Evolutionary conservation across 1,140 invertebrate genomes (phyloP).

Genomic region (Drosophila jambulina): DNA sequence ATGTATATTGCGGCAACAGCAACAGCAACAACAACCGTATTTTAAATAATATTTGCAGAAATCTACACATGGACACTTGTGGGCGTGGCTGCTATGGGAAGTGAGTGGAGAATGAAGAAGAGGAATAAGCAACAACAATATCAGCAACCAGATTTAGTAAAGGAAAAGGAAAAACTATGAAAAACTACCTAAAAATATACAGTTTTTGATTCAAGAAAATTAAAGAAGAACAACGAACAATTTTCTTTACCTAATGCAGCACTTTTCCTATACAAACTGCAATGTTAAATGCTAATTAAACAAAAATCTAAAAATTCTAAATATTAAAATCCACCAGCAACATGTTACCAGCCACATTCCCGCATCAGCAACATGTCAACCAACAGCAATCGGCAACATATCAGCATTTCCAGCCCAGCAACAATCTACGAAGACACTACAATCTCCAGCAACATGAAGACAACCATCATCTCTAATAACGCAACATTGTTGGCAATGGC

Average conservation of each 20-base stretch:
- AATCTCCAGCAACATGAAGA: slow-evolving; percentile 25
- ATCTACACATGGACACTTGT: slow-evolving; percentile 77
- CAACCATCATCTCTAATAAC: slow-evolving; percentile 8
- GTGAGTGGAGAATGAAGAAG: slow-evolving; percentile 23
- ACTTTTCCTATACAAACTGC: slow-evolving; percentile 1
- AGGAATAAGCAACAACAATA: slow-evolving; percentile 14
- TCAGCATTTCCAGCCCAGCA: slow-evolving; percentile 8
- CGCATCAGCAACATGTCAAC: slow-evolving; percentile 3
- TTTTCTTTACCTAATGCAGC: neutral
- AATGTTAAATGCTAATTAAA: slow-evolving; percentile 1
- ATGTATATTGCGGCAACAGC: slow-evolving; percentile 35
- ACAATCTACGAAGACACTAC: neutral
- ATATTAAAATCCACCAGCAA: slow-evolving; percentile 4
- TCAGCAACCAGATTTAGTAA: slow-evolving; percentile 17
- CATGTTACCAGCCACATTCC: slow-evolving; percentile 7
- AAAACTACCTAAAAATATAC: neutral
- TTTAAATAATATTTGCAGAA: slow-evolving; percentile 74
- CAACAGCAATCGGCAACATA: slow-evolving; percentile 14
- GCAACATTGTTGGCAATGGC: slow-evolving; percentile 30
- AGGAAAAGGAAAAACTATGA: neutral
- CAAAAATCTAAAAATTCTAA: neutral
- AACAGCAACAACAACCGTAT: slow-evolving; percentile 52
- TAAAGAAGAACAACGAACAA: neutral
- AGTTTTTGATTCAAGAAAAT: neutral
- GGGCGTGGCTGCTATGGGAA: slow-evolving; percentile 73